Conservation (phyloP, 2,888 invertebrate species). For the Noctua janthe region DNA sequence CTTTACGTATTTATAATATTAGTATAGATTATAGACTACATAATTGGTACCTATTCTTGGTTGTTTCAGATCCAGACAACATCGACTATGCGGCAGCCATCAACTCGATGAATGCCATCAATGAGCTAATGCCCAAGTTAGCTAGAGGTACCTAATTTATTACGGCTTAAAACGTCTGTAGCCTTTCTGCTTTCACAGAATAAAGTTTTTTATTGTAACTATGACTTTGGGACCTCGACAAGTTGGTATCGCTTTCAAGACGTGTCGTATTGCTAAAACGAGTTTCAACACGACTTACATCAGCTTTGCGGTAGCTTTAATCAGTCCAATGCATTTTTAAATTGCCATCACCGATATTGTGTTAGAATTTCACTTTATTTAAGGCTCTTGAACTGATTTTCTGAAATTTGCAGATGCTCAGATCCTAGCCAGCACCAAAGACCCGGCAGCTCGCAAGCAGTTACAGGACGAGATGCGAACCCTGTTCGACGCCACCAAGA, state of each 20-base stretch:
- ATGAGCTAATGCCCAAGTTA: constrained; percentile 97
- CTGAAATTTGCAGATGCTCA: constrained; percentile 89
- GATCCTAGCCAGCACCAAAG: constrained; percentile 96
- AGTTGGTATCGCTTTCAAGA: background rate
- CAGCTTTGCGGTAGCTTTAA: background rate
- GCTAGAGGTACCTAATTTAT: constrained; percentile 91
- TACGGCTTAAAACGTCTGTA: background rate
- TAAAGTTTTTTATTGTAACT: background rate
- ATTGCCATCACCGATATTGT: background rate
- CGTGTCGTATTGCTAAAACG: background rate
- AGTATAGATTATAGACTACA: too few species aligned
- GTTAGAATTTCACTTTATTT: background rate
- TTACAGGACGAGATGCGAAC: constrained; percentile 96
- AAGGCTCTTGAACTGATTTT: background rate
- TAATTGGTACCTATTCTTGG: background rate
- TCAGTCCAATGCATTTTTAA: background rate
- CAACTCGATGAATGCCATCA: constrained; percentile 98
- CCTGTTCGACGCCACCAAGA: constrained; percentile 96
- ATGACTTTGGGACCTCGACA: background rate
- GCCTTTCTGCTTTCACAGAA: background rate
- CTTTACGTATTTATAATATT: too few species aligned
- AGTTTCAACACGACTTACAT: background rate
- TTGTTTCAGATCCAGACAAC: constrained; percentile 89
- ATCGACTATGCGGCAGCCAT: constrained; percentile 98
- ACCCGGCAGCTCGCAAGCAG: constrained; percentile 94